A percentile compares a stretch with the other conserved stretches of the same genome.
phyloP scores from a whole-genome alignment of 1,140 invertebrate genomes.

The Camponotus floridanus region DNA sequence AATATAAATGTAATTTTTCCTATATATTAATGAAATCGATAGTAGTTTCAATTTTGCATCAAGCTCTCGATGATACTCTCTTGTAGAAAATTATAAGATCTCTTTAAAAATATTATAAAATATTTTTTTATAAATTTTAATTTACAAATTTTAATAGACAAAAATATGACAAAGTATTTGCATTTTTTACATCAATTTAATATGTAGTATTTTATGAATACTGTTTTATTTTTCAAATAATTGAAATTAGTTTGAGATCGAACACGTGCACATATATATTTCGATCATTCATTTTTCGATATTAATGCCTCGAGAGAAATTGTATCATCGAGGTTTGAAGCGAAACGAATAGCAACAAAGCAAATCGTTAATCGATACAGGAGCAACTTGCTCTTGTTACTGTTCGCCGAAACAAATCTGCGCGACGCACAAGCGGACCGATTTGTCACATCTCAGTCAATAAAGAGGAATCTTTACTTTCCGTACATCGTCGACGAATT shows the following conservation, averaged over 20 bases:
- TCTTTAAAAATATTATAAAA: constrained; percentile 1
- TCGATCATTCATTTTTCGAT: background rate
- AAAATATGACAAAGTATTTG: background rate
- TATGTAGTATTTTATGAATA: background rate
- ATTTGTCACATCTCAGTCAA: constrained; percentile 65
- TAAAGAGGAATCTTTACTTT: constrained; percentile 68
- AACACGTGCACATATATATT: no score
- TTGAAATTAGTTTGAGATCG: constrained; percentile 3
- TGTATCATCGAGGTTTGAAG: constrained; percentile 29
- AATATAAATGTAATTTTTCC: background rate
- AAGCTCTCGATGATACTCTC: constrained; percentile 5
- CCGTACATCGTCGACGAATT: constrained; percentile 39
- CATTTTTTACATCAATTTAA: background rate
- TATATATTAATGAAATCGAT: background rate
- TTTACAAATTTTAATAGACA: no score
- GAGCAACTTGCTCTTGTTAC: constrained; percentile 2
- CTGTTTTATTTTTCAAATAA: background rate
- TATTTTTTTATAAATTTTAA: background rate
- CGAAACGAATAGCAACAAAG: constrained; percentile 3
- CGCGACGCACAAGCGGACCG: constrained; percentile 10
- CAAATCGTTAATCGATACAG: constrained; percentile 56
- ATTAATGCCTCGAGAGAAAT: background rate
- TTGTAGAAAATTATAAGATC: background rate
- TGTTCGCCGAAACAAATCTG: constrained; percentile 48
- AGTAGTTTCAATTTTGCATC: background rate